Conservation (phyloP, 2,113 vertebrate species). For the Gallinago media region DNA sequence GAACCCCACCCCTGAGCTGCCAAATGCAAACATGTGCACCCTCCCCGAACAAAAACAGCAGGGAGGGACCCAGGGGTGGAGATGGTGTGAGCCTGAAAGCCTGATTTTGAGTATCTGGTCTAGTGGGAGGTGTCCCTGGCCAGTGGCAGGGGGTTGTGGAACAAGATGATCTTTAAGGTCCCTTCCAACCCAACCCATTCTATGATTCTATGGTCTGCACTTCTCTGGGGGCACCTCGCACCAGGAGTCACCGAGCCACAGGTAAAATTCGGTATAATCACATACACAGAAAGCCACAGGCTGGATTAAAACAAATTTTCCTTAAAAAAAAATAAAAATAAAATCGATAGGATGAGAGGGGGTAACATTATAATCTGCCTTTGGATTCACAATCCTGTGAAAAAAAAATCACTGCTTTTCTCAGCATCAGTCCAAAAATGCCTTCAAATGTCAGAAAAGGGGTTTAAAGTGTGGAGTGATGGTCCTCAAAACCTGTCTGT, state of each 20-base stretch:
- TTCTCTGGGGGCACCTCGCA: neutral
- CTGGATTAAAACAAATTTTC: neutral
- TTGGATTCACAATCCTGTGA: neutral
- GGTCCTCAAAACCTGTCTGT: too few species aligned
- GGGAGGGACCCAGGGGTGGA: neutral
- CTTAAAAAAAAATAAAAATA: neutral
- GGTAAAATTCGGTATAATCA: neutral
- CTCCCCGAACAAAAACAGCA: neutral
- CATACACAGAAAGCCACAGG: neutral
- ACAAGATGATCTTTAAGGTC: neutral
- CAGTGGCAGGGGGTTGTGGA: neutral
- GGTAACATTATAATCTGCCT: neutral
- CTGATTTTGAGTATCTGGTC: neutral
- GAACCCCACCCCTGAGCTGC: neutral
- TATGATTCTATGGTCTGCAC: neutral
- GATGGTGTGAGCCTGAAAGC: rapidly evolving
- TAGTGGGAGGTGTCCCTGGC: neutral
- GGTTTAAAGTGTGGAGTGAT: too few species aligned
- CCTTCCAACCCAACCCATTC: neutral
- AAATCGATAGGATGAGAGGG: neutral
- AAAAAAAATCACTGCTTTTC: neutral
- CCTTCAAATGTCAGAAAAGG: neutral
- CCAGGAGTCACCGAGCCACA: neutral
- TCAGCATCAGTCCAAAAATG: neutral
- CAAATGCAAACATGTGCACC: neutral